Evolutionary conservation across 2,888 invertebrate genomes (phyloP), one percentile per base, ranked within the genome.

Genomic region (Andricus curvator): DNA sequence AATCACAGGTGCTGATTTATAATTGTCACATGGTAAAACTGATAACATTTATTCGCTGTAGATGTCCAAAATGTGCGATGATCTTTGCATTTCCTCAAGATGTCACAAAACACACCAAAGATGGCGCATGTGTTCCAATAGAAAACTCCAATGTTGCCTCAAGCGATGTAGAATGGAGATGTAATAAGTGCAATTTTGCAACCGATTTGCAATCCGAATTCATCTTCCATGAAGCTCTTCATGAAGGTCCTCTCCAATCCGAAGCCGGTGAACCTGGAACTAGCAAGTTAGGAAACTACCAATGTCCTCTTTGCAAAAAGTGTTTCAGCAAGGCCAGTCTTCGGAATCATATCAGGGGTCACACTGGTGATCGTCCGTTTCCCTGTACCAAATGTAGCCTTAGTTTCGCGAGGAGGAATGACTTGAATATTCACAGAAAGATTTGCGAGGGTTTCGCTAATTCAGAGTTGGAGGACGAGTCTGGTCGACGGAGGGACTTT

Each of bases 351-450:
- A 92, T 97, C 66, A 94, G 96, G 51, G 94, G 94, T 79, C 97
- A 97, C 88, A 97, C 97, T 0, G 95, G 95, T 44, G 97, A 97
- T 88, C 94, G 95, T 81, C 96, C 96, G 0, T 96, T 95, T 87
- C 92, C 93, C 4, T 97, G 97, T 87, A 62, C 81, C 4, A 91
- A 93, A 0, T 97, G 97, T 88, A 93, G 93, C 0, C 93, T 94
- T 0, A 94, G 94, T 82, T 97, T 97, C 88, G 94, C 95, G 0
- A 93, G 96, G 41, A 95, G 95, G 85, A 95, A 95, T 70, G 95
- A 95, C 86, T 93, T 96, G 77, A 94, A 94, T 48, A 94, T 94
- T 80, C 97, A 97, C 90, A 84, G 93, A 93, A 78, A 94, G 92
- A 85, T 93, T 86, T 84, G 94, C 94, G 2, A 13, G 41, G 22